Percentiles rank a stretch among this genome's conserved stretches.
phyloP scores from a whole-genome alignment of 2,113 vertebrate species.

The Empidonax alnorum region DNA sequence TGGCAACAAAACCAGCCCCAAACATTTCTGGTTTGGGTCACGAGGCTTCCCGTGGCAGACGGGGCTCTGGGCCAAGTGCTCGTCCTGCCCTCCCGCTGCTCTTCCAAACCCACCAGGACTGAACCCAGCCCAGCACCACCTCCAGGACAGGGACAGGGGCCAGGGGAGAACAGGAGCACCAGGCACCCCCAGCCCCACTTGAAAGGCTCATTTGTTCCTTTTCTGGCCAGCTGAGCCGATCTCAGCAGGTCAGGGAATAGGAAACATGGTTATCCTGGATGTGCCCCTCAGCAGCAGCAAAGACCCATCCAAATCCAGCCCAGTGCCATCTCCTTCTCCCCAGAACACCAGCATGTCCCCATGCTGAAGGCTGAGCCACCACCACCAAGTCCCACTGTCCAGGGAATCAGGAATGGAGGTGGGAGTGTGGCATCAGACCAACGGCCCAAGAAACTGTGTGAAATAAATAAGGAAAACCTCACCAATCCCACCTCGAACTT shows the following conservation, averaged over 20 bases:
- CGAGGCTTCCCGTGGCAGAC: neutral
- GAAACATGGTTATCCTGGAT: neutral
- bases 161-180: neutral
- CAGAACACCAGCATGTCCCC: neutral
- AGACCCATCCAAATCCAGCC: neutral
- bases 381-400: accelerated
- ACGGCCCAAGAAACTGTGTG: neutral
- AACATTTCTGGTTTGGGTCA: neutral
- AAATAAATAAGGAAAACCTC: neutral
- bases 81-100: neutral
- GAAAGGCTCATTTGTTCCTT: neutral
- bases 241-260: neutral
- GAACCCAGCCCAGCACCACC: neutral
- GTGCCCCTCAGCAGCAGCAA: neutral
- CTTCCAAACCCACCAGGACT: neutral
- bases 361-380: neutral
- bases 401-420: neutral
- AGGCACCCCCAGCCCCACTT: neutral
- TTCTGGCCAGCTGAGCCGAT: neutral
- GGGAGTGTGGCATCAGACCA: neutral
- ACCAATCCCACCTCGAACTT: neutral
- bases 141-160: neutral
- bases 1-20: neutral
- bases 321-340: accelerated
- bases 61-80: neutral